Evolutionary conservation across 35 echinoderm and acorn worm genomes (phyloP).

Genomic region (Amphiura filiformis): DNA sequence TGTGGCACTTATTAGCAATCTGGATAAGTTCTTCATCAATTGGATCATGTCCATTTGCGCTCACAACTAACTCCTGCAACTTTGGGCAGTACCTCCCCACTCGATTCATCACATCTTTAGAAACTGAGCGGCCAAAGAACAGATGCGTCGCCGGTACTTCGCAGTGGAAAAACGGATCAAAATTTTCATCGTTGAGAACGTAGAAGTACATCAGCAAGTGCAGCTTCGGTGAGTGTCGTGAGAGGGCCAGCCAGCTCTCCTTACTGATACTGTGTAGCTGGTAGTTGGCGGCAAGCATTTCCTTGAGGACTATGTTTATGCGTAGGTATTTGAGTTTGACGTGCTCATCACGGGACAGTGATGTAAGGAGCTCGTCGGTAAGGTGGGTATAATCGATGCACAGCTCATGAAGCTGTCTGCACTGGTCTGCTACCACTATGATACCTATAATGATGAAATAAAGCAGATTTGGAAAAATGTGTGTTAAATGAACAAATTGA

Average conservation of each 20-base stretch:
- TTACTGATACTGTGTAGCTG: constrained; percentile 39
- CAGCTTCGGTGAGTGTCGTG: constrained; percentile 62
- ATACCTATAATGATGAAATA: constrained; percentile 41
- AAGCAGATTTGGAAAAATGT: no score
- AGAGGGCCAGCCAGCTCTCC: constrained; percentile 67
- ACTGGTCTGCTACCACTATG: constrained; percentile 67
- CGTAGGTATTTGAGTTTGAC: constrained; percentile 66
- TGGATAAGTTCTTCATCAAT: constrained; percentile 58
- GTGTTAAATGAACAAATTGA: no score
- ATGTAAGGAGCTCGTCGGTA: constrained; percentile 65
- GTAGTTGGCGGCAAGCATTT: constrained; percentile 2
- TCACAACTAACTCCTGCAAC: constrained; percentile 67
- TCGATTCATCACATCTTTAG: constrained; percentile 53
- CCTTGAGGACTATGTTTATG: constrained; percentile 45
- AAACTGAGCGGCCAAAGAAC: constrained; percentile 75
- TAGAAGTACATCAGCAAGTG: constrained; percentile 74
- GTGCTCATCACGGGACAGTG: constrained; percentile 67
- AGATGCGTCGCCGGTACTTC: constrained; percentile 49
- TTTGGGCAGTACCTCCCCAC: constrained; percentile 55
- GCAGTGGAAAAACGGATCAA: constrained; percentile 58
- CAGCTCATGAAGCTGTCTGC: constrained; percentile 67
- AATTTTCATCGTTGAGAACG: constrained; percentile 56
- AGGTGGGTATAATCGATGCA: constrained; percentile 70
- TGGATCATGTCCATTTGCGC: constrained; percentile 61
- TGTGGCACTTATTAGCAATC: constrained; percentile 62